A percentile compares a stretch with the other conserved stretches of the same genome.
These are phyloP conservation scores for Corbicula japonica DNA, from an alignment of 2,888 invertebrate genomes.

Conservation along the genomic window DNA sequence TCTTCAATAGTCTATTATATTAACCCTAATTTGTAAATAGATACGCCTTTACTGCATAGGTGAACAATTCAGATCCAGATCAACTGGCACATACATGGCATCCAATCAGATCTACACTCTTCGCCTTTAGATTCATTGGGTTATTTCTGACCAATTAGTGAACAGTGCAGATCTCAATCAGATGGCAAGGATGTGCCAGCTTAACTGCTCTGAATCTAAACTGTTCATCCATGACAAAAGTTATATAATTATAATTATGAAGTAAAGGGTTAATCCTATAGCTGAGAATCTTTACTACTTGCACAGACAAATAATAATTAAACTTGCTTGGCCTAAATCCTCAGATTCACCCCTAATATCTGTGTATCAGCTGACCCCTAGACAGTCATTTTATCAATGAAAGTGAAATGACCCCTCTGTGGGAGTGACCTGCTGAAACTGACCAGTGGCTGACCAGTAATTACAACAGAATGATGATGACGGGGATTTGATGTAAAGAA, in stretches of 20 bases:
- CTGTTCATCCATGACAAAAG: background rate
- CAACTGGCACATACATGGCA: too few relatives aligned
- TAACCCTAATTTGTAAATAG: too few relatives aligned
- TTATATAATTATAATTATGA: background rate
- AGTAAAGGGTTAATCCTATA: too few relatives aligned
- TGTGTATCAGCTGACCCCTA: constrained; percentile 9
- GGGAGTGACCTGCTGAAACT: constrained; percentile 34
- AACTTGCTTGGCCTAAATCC: constrained; percentile 8
- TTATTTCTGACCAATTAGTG: too few relatives aligned
- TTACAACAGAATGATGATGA: constrained; percentile 44
- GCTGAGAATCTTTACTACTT: too few relatives aligned
- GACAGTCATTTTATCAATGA: constrained; percentile 38
- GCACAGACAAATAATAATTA: too few relatives aligned
- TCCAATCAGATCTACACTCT: too few relatives aligned
- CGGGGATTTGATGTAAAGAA: constrained; percentile 17
- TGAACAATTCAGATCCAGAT: too few relatives aligned
- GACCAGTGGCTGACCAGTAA: constrained; percentile 53
- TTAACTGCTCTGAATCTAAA: background rate
- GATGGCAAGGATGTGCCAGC: background rate
- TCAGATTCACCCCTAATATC: constrained; percentile 9
- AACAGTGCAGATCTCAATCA: background rate
- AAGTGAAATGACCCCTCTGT: constrained; percentile 19
- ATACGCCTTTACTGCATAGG: too few relatives aligned
- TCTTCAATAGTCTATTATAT: too few relatives aligned
- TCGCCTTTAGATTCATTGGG: too few relatives aligned